Conservation (phyloP, 2,113 vertebrate genomes). For the Gracilinanus agilis region DNA sequence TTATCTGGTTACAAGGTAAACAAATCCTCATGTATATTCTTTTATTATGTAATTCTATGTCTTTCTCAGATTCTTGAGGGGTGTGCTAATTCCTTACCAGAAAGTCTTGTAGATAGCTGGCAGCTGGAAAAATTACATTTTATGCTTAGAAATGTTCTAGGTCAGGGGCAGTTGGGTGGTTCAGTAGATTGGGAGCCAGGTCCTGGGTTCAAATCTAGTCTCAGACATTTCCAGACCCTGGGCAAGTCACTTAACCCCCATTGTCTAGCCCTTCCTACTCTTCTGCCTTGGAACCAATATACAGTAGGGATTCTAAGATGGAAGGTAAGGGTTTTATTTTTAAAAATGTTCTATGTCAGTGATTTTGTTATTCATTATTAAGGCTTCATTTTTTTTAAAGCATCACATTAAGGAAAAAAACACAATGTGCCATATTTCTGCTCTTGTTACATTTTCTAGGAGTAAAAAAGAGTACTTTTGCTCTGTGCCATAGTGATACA, state of each 20-base stretch:
- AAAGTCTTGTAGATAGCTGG: slow-evolving; percentile 38
- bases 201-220: no score
- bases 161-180: neutral
- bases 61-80: slow-evolving; percentile 15
- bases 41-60: neutral
- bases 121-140: neutral
- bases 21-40: slow-evolving; percentile 16
- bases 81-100: neutral
- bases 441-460: neutral
- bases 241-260: no score
- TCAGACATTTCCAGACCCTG: no score
- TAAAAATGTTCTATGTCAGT: slow-evolving; percentile 37
- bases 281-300: no score
- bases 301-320: no score
- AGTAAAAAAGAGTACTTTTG: slow-evolving; percentile 38
- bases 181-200: no score
- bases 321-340: neutral
- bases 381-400: neutral
- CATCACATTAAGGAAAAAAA: neutral
- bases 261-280: no score
- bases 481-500: neutral
- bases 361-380: neutral
- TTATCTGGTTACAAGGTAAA: slow-evolving; percentile 54
- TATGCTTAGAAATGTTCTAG: slow-evolving; percentile 49
- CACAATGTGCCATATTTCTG: neutral